Conservation (phyloP, 1,140 invertebrate genomes). For the Ceratosolen fusciceps region DNA sequence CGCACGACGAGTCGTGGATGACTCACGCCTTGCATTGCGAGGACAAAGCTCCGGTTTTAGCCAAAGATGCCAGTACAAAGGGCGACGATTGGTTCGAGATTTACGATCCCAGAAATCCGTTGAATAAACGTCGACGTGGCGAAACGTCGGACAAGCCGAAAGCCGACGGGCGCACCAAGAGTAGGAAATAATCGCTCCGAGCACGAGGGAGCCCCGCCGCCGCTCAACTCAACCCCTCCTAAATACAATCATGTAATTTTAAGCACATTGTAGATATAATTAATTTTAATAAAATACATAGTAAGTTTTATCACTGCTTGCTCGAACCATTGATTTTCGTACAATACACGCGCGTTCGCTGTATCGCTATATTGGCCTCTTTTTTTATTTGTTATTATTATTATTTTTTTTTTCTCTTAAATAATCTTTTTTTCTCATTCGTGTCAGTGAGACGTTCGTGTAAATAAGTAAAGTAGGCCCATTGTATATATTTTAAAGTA, state of each 20-base stretch:
- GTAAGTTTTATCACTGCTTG: background rate
- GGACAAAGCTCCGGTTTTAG: constrained; percentile 82
- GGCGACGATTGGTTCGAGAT: constrained; percentile 97
- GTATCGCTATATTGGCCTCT: no score
- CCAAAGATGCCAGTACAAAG: constrained; percentile 96
- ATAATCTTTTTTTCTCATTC: no score
- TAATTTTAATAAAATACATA: background rate
- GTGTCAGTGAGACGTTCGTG: no score
- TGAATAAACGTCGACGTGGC: constrained; percentile 91
- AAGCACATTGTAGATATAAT: background rate
- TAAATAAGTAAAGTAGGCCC: no score
- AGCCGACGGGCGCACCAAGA: background rate
- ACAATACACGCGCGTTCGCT: no score
- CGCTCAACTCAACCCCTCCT: no score
- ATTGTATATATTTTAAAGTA: no score
- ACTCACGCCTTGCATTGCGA: constrained; percentile 86
- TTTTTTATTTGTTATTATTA: background rate
- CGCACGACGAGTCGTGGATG: constrained; percentile 79
- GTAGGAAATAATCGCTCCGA: constrained; percentile 8
- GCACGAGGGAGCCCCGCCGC: background rate
- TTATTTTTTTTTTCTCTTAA: no score
- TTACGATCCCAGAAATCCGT: constrained; percentile 93
- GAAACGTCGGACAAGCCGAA: constrained; percentile 58
- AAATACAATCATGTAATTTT: background rate
- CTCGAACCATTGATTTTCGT: no score